Conservation (phyloP, 64 coral and sea anemone species). For the Stylophora pistillata region DNA sequence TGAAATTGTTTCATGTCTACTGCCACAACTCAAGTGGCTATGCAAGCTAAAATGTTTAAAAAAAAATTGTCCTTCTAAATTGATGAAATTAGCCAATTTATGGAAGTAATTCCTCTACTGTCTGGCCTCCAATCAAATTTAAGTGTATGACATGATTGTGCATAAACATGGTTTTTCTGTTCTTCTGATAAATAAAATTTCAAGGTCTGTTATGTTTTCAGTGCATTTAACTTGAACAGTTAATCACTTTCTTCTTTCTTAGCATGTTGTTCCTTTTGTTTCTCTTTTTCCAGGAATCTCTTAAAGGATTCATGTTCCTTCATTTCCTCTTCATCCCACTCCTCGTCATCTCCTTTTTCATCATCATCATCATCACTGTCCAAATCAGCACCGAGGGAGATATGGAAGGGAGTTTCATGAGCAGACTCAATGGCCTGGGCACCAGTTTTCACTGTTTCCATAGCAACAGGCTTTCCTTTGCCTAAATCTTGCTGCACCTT, state of each 20-base stretch:
- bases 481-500: conserved; percentile 89
- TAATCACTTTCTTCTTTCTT: conserved; percentile 22
- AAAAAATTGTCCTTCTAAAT: too few species aligned
- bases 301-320: conserved; percentile 89
- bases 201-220: too few species aligned
- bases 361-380: conserved; percentile 85
- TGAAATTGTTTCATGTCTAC: too few species aligned
- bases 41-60: too few species aligned
- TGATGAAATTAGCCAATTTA: too few species aligned
- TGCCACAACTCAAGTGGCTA: too few species aligned
- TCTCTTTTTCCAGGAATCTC: conserved; percentile 69
- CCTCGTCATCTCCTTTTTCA: conserved; percentile 30
- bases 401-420: conserved; percentile 8
- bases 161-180: neutral
- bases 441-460: conserved; percentile 52
- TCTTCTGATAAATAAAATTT: neutral
- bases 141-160: too few species aligned
- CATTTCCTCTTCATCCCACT: conserved; percentile 74
- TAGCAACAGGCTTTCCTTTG: conserved; percentile 75
- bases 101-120: too few species aligned
- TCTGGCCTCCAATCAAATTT: too few species aligned
- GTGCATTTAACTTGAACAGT: neutral
- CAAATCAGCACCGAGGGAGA: conserved; percentile 66
- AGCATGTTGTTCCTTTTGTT: conserved; percentile 52
- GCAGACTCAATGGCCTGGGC: conserved; percentile 28